Conservation (phyloP, 64 coral and sea anemone species). For the Cladopsammia gracilis region DNA sequence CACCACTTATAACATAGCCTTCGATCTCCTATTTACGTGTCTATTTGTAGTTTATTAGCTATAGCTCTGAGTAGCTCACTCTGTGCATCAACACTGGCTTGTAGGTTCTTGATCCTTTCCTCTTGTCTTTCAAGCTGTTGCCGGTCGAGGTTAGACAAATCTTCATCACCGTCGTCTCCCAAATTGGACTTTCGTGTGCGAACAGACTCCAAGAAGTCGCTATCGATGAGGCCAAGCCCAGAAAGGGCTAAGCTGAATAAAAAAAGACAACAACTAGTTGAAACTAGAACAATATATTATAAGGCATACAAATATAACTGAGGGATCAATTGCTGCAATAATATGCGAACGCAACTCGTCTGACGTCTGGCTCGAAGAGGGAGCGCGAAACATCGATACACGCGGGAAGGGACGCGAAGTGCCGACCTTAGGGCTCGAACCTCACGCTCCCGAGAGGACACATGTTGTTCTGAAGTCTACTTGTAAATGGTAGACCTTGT, state of each 20-base stretch:
- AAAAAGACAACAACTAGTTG: background rate
- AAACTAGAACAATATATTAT: background rate
- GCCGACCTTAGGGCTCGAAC: no score
- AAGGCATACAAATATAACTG: no score
- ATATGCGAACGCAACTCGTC: no score
- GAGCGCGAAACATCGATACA: no score
- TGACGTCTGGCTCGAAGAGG: no score
- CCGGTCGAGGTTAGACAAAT: background rate
- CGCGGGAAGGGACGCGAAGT: no score
- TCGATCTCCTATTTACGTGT: background rate
- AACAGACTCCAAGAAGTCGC: slow-evolving; percentile 18
- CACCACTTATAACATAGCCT: no score
- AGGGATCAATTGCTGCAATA: no score
- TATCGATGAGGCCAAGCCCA: slow-evolving; percentile 37
- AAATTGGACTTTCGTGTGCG: background rate
- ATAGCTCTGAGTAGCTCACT: slow-evolving; percentile 56
- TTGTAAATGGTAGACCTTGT: no score
- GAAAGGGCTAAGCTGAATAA: slow-evolving; percentile 34
- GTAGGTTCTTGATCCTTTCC: slow-evolving; percentile 51
- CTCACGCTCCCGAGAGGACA: no score
- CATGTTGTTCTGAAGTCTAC: no score
- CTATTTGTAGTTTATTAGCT: slow-evolving; percentile 49
- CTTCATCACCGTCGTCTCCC: background rate
- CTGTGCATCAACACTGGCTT: slow-evolving; percentile 70
- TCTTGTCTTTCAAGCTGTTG: slow-evolving; percentile 26